Evolutionary conservation across 1,140 invertebrate species (phyloP).

Genomic region (Nymphalis io): DNA sequence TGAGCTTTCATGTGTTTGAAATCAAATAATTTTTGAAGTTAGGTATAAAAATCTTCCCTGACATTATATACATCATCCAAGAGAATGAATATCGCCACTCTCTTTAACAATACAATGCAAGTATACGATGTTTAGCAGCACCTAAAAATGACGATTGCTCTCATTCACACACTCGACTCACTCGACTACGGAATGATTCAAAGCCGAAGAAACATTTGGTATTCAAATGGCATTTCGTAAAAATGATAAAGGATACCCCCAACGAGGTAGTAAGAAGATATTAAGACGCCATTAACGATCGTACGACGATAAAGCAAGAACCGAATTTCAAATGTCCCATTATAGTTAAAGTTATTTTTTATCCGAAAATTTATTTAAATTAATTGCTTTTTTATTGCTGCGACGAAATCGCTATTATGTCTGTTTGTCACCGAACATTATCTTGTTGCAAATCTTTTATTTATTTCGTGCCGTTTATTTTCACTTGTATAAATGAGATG

Average conservation of each 20-base stretch:
- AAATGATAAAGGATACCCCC: constrained; percentile 50
- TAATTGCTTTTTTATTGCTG: constrained; percentile 66
- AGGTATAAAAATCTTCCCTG: too few species aligned
- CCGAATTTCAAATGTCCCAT: constrained; percentile 60
- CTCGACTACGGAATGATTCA: constrained; percentile 7
- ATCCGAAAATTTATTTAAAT: constrained; percentile 57
- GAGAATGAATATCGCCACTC: too few species aligned
- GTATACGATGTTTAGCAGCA: background rate
- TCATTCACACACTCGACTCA: too few species aligned
- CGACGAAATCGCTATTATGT: constrained; percentile 43
- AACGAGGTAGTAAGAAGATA: constrained; percentile 56
- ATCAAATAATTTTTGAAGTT: too few species aligned
- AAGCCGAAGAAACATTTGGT: constrained; percentile 40
- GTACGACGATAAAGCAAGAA: constrained; percentile 49
- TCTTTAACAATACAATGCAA: too few species aligned
- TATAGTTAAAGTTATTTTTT: constrained; percentile 41
- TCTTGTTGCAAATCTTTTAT: constrained; percentile 7
- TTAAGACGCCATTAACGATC: constrained; percentile 59
- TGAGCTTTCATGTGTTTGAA: too few species aligned
- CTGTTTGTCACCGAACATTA: constrained; percentile 34
- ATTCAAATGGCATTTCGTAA: constrained; percentile 52
- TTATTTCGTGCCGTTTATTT: constrained; percentile 22
- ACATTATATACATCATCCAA: too few species aligned
- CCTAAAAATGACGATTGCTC: constrained; percentile 4
- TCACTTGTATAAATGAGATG: constrained; percentile 29